Evolutionary conservation across 1,140 invertebrate species (phyloP).

Genomic region (Stegodyphus mimosarum): DNA sequence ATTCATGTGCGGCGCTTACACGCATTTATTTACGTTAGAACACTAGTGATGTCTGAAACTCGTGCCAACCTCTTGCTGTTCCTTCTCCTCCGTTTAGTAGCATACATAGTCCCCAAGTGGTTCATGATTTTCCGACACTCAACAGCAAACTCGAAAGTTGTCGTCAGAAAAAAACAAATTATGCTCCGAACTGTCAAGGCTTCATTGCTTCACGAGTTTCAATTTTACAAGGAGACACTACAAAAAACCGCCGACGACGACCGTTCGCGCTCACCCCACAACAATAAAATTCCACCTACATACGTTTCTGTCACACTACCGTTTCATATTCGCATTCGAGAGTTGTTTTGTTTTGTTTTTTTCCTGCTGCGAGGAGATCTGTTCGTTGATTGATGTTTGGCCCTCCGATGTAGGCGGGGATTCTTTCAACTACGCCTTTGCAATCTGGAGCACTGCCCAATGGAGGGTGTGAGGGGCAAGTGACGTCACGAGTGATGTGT

Average conservation of each 20-base stretch:
- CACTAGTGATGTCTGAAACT: too few species aligned
- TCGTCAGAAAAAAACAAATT: neutral
- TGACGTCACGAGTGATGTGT: slow-evolving; percentile 20
- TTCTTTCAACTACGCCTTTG: neutral
- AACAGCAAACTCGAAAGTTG: neutral
- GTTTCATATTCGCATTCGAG: slow-evolving; percentile 45
- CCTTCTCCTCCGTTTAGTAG: slow-evolving; percentile 88
- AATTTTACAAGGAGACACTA: slow-evolving; percentile 10
- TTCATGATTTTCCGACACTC: slow-evolving; percentile 72
- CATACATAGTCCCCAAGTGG: slow-evolving; percentile 93
- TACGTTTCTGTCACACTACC: slow-evolving; percentile 36
- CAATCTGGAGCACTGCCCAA: slow-evolving; percentile 7
- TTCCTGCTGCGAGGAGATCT: slow-evolving; percentile 26
- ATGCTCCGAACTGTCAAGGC: slow-evolving; percentile 9
- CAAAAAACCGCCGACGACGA: slow-evolving; percentile 24
- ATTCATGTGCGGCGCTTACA: too few species aligned
- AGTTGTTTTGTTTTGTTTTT: slow-evolving; percentile 1
- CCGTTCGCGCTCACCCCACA: slow-evolving; percentile 28
- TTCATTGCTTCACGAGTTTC: slow-evolving; percentile 31
- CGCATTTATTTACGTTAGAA: too few species aligned
- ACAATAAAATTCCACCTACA: slow-evolving; percentile 51
- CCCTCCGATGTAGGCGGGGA: slow-evolving; percentile 4
- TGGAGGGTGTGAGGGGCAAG: neutral
- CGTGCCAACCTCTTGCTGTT: slow-evolving; percentile 85
- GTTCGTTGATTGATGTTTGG: slow-evolving; percentile 50